Evolutionary conservation across 2,888 invertebrate genomes (phyloP).

Genomic region (Watsonalla cultraria): DNA sequence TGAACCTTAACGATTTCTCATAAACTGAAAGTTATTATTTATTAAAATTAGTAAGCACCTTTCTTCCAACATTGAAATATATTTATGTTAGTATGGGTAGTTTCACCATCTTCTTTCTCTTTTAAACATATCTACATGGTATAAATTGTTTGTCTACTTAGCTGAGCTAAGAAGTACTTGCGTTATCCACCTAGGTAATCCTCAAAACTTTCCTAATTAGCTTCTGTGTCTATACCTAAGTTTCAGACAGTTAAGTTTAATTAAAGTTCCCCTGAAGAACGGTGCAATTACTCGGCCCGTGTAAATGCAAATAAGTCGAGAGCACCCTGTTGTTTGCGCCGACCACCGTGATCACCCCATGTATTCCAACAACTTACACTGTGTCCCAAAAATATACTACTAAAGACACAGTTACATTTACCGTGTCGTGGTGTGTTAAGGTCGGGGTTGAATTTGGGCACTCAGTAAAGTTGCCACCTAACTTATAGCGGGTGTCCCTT

Average conservation of each 20-base stretch:
- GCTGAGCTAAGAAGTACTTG: neutral
- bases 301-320: constrained; percentile 76
- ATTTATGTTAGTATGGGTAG: too few relatives aligned
- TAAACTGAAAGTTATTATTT: too few relatives aligned
- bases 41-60: too few relatives aligned
- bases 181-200: constrained; percentile 32
- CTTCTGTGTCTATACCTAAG: constrained; percentile 58
- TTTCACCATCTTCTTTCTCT: too few relatives aligned
- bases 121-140: constrained; percentile 9
- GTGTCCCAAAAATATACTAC: constrained; percentile 14
- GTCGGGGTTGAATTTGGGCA: constrained; percentile 24
- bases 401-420: constrained; percentile 11
- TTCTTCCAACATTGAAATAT: too few relatives aligned
- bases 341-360: constrained; percentile 37
- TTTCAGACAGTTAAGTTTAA: constrained; percentile 71
- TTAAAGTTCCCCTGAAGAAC: constrained; percentile 74
- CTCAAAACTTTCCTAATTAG: constrained; percentile 68
- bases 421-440: constrained; percentile 18
- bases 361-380: constrained; percentile 32
- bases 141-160: constrained; percentile 4
- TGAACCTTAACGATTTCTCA: too few relatives aligned
- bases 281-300: constrained; percentile 74
- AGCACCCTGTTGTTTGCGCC: constrained; percentile 64
- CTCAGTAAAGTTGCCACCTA: constrained; percentile 43
- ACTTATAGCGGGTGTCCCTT: constrained; percentile 51